Conservation (phyloP, 2,797 vertebrate species). For the Psittacula echo region DNA sequence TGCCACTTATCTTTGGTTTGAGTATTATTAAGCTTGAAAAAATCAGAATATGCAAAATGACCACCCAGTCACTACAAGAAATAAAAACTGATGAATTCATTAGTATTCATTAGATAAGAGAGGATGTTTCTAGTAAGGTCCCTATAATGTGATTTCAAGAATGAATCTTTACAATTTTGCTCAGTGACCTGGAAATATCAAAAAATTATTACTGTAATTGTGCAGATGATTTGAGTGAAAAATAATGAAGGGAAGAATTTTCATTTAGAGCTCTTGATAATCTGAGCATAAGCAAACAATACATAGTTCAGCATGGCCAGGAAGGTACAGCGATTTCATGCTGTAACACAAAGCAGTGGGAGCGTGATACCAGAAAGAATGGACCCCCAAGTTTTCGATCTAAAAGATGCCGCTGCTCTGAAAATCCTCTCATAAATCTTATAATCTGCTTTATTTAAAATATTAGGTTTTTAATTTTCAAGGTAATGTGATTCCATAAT, state of each 20-base stretch:
- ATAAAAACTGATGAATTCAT: background rate
- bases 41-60: conserved; percentile 14
- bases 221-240: background rate
- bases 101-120: background rate
- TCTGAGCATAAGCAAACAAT: background rate
- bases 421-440: background rate
- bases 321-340: background rate
- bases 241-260: background rate
- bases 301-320: background rate
- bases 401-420: background rate
- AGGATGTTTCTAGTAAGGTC: background rate
- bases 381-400: accelerated
- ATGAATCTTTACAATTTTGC: conserved; percentile 2
- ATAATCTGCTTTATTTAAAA: background rate
- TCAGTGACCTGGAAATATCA: conserved; percentile 9
- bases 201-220: background rate
- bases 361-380: background rate
- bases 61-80: background rate
- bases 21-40: background rate
- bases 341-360: background rate
- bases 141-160: background rate
- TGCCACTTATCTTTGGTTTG: background rate
- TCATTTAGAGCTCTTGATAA: background rate
- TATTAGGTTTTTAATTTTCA: background rate
- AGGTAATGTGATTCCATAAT: background rate